Base-by-base conservation (phyloP, 1,140 invertebrate genomes). In the Trypoxylus dichotomus region DNA sequence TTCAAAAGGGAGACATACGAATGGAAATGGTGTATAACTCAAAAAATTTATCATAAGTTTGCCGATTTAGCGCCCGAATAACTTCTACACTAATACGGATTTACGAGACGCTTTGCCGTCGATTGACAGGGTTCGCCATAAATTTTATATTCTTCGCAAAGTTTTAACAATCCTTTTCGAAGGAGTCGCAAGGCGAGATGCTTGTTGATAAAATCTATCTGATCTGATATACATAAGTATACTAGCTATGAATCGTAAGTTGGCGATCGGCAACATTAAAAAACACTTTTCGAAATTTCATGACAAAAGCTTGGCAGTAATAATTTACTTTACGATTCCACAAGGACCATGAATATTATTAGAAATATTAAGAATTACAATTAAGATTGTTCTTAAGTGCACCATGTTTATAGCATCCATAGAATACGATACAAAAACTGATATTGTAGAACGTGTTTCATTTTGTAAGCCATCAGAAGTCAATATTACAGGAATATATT, bases 31-130 rank as follows among this genome's bases (percentile, higher is more conserved):
- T 68, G 24, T 68, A 68, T 68, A 68, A 68, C 60, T 68, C 60
- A 68, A 68, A 68, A 68, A 68, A 68, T 68, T 68, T 68, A 68
- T 68, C 60, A 68, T 68, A 68, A 68, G 60, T 68, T 68, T 68
- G 24, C 60, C 19, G 60, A 68, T 68, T 68, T 68, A 68, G 60
- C 60, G 60, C 60, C 60, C 21, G 60, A 68, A 29, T 68, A 29
- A 68, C 60, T 68, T 68, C 27, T 24, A 68, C 60, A 24, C 60
- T 68, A 68, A 68, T 68, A 68, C 60, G 60, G 24, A 68, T 68
- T 68, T 68, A 68, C 24, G 60, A 68, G 60, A 68, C 11, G 24
- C 60, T 68, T 68, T 68, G 60, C 27, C 21, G 60, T 2, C 60
- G 60, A 68, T 68, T 68, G 60, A 68, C 60, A 29, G 60, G 11